phyloP scores from a whole-genome alignment of 2,888 invertebrate genomes.

The Leptopilina myrica region DNA sequence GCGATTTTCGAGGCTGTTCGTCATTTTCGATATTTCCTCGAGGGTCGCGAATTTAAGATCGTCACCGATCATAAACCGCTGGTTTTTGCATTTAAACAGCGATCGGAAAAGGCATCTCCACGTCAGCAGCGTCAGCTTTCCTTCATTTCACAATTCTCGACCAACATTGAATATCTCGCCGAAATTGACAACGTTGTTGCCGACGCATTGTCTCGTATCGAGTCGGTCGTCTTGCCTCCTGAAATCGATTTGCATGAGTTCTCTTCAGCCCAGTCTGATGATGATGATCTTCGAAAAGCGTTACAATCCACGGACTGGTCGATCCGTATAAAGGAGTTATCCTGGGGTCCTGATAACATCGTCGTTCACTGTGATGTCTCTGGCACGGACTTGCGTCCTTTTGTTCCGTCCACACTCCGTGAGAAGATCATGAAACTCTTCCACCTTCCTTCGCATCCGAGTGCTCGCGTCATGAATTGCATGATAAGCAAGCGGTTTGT shows the following conservation, averaged over 20 bases:
- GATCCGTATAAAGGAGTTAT: no score
- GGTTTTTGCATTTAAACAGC: background rate
- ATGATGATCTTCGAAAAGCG: background rate
- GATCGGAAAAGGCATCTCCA: no score
- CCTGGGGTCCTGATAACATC: no score
- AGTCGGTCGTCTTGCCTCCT: background rate
- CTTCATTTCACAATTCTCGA: background rate
- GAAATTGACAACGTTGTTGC: background rate
- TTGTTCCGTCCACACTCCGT: no score
- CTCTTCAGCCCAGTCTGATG: background rate
- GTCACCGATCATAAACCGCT: constrained; percentile 7
- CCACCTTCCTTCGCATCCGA: no score
- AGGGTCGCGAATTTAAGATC: background rate
- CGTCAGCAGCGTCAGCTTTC: background rate
- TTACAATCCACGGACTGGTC: no score
- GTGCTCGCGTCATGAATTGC: no score
- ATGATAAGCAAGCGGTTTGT: no score
- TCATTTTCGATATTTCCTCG: background rate
- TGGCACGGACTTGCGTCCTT: no score
- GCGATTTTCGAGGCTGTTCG: no score
- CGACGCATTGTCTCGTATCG: background rate
- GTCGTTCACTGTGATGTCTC: no score
- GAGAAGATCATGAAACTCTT: no score
- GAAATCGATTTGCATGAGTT: background rate
- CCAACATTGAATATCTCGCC: background rate